Conservation (phyloP, 35 echinoderm and acorn worm genomes). For the Apostichopus japonicus region DNA sequence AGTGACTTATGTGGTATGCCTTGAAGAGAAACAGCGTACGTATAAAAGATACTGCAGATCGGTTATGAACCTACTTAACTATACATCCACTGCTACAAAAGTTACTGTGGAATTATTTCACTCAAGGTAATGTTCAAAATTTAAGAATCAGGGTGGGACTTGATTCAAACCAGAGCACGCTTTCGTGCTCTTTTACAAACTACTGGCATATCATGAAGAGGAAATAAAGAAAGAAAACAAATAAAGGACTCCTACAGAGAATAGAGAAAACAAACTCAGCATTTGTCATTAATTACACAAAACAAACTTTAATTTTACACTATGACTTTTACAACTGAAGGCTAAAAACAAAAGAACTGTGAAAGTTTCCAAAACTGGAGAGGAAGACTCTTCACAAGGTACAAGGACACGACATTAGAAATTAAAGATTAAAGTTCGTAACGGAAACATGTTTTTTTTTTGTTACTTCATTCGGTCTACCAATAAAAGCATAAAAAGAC, state of each 20-base stretch:
- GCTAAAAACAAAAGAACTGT: not conserved
- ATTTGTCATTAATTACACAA: not conserved
- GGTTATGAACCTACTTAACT: no score
- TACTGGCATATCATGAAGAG: not conserved
- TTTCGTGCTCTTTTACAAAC: not conserved
- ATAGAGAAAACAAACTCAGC: not conserved
- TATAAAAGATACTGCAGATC: no score
- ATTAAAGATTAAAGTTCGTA: not conserved
- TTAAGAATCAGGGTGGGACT: not conserved
- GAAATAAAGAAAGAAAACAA: not conserved
- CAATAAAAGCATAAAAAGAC: not conserved
- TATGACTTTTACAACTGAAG: not conserved
- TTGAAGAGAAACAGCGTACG: no score
- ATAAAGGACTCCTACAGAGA: not conserved
- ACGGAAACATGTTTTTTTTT: not conserved
- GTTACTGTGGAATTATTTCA: no score
- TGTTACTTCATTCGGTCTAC: not conserved
- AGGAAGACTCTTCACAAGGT: not conserved
- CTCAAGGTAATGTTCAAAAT: not conserved
- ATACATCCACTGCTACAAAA: no score
- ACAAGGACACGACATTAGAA: not conserved
- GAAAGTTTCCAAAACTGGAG: not conserved
- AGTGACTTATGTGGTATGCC: no score
- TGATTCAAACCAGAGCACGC: not conserved
- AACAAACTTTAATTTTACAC: not conserved